Evolutionary conservation across 1,140 invertebrate species (phyloP).

Genomic region (Ganaspis sp.): DNA sequence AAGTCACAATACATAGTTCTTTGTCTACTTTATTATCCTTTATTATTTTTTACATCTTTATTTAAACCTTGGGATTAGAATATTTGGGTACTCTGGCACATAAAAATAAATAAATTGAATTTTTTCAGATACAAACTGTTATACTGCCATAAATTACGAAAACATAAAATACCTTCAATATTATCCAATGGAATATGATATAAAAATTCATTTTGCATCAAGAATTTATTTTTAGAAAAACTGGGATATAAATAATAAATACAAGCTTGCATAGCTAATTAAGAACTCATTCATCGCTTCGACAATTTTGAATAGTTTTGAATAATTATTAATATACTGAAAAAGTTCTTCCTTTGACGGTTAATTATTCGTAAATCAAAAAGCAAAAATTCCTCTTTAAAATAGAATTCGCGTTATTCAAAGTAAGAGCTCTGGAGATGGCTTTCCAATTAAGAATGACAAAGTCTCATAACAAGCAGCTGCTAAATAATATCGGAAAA

Average conservation of each 20-base stretch:
- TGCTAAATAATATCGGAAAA: slow-evolving; percentile 25
- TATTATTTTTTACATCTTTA: too few species aligned
- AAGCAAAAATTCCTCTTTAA: slow-evolving; percentile 12
- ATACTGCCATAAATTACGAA: too few species aligned
- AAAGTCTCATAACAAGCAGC: background rate
- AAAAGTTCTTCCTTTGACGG: slow-evolving; percentile 5
- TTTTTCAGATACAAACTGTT: too few species aligned
- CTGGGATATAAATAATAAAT: background rate
- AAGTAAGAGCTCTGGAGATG: slow-evolving; percentile 9
- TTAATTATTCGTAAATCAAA: slow-evolving; percentile 3
- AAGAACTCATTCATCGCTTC: background rate
- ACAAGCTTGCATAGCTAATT: background rate
- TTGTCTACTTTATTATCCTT: too few species aligned
- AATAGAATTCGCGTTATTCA: slow-evolving; percentile 10
- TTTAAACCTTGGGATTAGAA: too few species aligned
- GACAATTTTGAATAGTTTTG: slow-evolving; percentile 2
- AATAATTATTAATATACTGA: slow-evolving; percentile 13
- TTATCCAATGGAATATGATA: too few species aligned
- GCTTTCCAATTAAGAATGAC: slow-evolving; percentile 27
- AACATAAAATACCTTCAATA: too few species aligned
- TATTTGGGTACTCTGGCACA: too few species aligned
- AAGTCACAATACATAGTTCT: too few species aligned
- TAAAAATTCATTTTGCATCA: background rate
- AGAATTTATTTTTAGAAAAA: background rate
- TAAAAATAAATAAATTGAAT: too few species aligned